These are phyloP conservation scores for Rhadinocentrus ornatus DNA, from an alignment of 2,797 vertebrate genomes.

Conservation along the genomic window DNA sequence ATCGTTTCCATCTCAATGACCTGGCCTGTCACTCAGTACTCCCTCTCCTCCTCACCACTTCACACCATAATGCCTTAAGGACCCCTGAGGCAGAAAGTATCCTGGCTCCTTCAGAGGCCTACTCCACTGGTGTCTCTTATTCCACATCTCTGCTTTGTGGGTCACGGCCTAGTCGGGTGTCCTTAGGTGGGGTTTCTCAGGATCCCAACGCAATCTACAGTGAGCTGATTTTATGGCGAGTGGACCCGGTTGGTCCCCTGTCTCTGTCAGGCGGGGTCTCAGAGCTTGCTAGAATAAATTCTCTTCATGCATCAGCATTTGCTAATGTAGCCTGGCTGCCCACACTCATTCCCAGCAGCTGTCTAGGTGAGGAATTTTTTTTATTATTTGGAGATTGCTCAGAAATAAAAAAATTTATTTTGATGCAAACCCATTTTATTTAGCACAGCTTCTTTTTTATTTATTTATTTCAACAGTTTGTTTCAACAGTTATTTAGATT, in stretches of 20 bases:
- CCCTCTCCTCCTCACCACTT: conserved; percentile 95
- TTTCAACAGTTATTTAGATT: conserved; percentile 10
- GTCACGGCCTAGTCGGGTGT: conserved; percentile 72
- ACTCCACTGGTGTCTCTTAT: conserved; percentile 34
- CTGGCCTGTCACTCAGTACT: conserved; percentile 97
- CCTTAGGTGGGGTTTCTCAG: conserved; percentile 81
- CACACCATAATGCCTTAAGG: conserved; percentile 94
- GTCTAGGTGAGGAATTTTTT: conserved; percentile 88
- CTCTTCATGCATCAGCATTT: conserved; percentile 95
- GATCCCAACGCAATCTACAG: conserved; percentile 94
- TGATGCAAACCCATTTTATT: neutral
- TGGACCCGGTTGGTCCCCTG: conserved; percentile 95
- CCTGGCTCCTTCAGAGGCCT: conserved; percentile 53
- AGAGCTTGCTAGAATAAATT: conserved; percentile 97
- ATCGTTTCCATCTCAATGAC: conserved; percentile 98
- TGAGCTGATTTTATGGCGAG: conserved; percentile 98
- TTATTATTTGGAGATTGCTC: neutral
- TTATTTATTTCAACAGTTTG: neutral
- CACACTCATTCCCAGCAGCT: conserved; percentile 95
- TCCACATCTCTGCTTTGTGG: conserved; percentile 46
- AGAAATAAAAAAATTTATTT: conserved; percentile 8
- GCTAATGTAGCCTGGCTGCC: conserved; percentile 98
- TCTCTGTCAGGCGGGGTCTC: conserved; percentile 97
- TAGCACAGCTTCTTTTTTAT: neutral
- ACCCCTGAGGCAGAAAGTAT: conserved; percentile 84